Percentiles rank a stretch among this genome's conserved stretches.
These are phyloP conservation scores for Eilema griseolum DNA, from an alignment of 2,888 invertebrate genomes.

Conservation along the genomic window DNA sequence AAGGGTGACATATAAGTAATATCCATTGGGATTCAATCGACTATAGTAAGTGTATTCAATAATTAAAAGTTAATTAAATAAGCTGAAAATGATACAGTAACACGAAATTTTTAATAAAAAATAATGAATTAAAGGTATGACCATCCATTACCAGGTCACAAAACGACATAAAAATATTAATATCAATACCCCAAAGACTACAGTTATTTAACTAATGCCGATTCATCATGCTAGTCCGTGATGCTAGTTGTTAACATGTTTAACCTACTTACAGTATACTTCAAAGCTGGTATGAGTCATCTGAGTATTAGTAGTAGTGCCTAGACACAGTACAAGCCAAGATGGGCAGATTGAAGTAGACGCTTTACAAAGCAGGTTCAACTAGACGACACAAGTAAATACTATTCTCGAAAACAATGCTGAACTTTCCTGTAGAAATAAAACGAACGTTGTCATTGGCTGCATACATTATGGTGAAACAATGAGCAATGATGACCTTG, in stretches of 20 bases:
- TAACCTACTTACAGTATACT: background rate
- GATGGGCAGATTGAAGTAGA: background rate
- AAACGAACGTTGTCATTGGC: slow-evolving; percentile 57
- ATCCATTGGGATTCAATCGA: slow-evolving; percentile 37
- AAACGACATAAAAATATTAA: slow-evolving; percentile 3
- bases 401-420: slow-evolving; percentile 35
- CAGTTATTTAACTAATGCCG: slow-evolving; percentile 6
- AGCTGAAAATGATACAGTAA: slow-evolving; percentile 31
- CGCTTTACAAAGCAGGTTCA: background rate
- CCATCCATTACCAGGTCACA: slow-evolving; percentile 1
- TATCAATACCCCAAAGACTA: slow-evolving; percentile 29
- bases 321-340: no score
- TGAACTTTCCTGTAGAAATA: slow-evolving; percentile 45
- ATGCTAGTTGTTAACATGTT: slow-evolving; percentile 20
- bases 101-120: slow-evolving; percentile 24
- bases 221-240: slow-evolving; percentile 9
- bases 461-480: slow-evolving; percentile 54
- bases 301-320: no score
- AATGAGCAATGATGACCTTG: slow-evolving; percentile 60
- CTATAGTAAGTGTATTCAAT: slow-evolving; percentile 34
- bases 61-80: slow-evolving; percentile 42
- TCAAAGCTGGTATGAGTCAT: slow-evolving; percentile 2
- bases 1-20: slow-evolving; percentile 28
- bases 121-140: slow-evolving; percentile 27
- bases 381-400: background rate